Conservation (phyloP, 1,140 invertebrate species). For the Whitmania pigra region DNA sequence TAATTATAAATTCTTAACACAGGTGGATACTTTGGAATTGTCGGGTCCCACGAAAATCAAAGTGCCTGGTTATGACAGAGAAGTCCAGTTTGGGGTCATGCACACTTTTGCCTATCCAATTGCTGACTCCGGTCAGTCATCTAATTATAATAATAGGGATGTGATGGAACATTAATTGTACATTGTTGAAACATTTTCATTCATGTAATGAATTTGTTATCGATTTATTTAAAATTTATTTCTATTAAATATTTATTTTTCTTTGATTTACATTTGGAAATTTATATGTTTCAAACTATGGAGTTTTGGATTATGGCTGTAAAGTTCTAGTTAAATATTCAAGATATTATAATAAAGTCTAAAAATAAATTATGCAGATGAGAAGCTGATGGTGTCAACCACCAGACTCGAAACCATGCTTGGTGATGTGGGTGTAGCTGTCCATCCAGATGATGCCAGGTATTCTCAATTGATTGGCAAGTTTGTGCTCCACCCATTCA, state of each 20-base stretch:
- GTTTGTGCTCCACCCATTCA: constrained; percentile 47
- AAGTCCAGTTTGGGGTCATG: constrained; percentile 22
- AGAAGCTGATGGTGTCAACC: constrained; percentile 82
- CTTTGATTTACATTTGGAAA: no score
- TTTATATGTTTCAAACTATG: no score
- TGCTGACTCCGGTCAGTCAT: constrained; percentile 5
- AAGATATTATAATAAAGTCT: background rate
- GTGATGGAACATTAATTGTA: no score
- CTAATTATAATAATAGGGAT: background rate
- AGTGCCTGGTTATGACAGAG: constrained; percentile 23
- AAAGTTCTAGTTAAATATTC: no score
- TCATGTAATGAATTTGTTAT: no score
- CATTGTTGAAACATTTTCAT: no score
- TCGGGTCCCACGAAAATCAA: constrained; percentile 13
- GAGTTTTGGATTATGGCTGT: no score
- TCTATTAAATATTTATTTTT: no score
- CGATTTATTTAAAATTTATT: no score
- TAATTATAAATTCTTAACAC: background rate
- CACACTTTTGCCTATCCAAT: constrained; percentile 21
- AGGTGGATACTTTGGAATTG: constrained; percentile 22
- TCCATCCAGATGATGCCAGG: constrained; percentile 73
- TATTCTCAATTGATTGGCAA: constrained; percentile 64
- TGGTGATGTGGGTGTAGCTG: constrained; percentile 91
- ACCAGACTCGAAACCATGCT: constrained; percentile 96
- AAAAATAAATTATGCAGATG: constrained; percentile 43